These are phyloP conservation scores for Drosophila putrida DNA, from an alignment of 2,888 invertebrate genomes.

Conservation along the genomic window DNA sequence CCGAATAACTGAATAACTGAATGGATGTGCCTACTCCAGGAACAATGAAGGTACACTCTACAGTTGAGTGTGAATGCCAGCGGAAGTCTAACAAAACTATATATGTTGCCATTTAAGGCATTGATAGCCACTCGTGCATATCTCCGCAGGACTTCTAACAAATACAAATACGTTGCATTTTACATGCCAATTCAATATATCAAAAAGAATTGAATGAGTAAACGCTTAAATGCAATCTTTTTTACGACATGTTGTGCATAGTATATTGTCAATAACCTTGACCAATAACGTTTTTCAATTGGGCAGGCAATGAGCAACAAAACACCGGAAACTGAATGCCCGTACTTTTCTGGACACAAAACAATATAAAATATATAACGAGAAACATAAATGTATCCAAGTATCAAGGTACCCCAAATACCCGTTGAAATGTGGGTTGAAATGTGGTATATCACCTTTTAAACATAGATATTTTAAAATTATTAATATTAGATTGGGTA, in stretches of 20 bases:
- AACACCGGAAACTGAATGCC: slow-evolving; percentile 19
- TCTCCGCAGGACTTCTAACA: slow-evolving; percentile 68
- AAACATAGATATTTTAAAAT: too few species aligned
- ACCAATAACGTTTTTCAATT: slow-evolving; percentile 41
- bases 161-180: slow-evolving; percentile 61
- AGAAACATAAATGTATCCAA: too few species aligned
- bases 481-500: too few species aligned
- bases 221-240: slow-evolving; percentile 26
- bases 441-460: too few species aligned
- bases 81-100: slow-evolving; percentile 53
- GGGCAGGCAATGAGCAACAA: slow-evolving; percentile 6
- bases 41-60: slow-evolving; percentile 64
- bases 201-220: slow-evolving; percentile 48
- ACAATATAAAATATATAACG: too few species aligned
- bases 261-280: slow-evolving; percentile 40
- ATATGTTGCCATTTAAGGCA: slow-evolving; percentile 42
- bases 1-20: slow-evolving; percentile 48
- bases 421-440: too few species aligned
- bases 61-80: slow-evolving; percentile 70
- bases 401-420: too few species aligned
- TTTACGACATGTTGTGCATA: slow-evolving; percentile 43
- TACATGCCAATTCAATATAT: slow-evolving; percentile 73
- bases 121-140: slow-evolving; percentile 73
- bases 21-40: slow-evolving; percentile 65
- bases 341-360: not conserved